Percentiles rank a stretch among this genome's conserved stretches.
Evolutionary conservation across 2,113 vertebrate genomes (phyloP).

Genomic region (Dolichallabes microphthalmus): DNA sequence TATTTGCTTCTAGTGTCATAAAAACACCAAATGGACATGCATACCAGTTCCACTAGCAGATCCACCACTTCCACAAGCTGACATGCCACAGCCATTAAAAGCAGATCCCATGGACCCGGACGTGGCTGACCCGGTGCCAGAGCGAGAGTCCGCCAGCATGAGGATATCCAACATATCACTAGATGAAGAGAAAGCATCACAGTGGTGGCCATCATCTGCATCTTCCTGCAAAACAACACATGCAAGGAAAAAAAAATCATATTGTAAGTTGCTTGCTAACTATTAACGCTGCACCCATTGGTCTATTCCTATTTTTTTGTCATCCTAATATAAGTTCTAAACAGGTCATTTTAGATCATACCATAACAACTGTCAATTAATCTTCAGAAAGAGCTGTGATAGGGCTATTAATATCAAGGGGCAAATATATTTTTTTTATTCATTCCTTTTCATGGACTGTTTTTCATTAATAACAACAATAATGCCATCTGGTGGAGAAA

Average conservation of each 20-base stretch:
- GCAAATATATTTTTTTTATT: neutral
- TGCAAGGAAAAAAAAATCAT: neutral
- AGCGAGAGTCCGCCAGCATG: conserved; percentile 82
- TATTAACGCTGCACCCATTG: neutral
- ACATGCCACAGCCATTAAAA: conserved; percentile 75
- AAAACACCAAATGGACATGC: neutral
- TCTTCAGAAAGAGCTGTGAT: neutral
- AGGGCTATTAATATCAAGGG: neutral
- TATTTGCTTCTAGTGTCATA: neutral
- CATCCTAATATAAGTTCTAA: neutral
- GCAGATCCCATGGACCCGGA: conserved; percentile 83
- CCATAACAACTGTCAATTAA: neutral
- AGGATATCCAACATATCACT: conserved; percentile 86
- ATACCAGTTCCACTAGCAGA: conserved; percentile 82
- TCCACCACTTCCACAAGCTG: conserved; percentile 62
- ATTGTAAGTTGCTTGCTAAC: no score
- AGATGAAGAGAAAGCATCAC: conserved; percentile 81
- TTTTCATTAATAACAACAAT: neutral
- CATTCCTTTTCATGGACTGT: neutral
- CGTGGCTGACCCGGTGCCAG: conserved; percentile 80
- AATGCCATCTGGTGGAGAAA: conserved; percentile 37
- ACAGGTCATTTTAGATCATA: neutral
- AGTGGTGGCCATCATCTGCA: conserved; percentile 67
- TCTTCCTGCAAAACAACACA: conserved; percentile 57
- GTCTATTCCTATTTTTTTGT: neutral